A percentile compares a stretch with the other conserved stretches of the same genome.
Evolutionary conservation across 2,113 vertebrate species (phyloP).

Genomic region (Butorides virescens): DNA sequence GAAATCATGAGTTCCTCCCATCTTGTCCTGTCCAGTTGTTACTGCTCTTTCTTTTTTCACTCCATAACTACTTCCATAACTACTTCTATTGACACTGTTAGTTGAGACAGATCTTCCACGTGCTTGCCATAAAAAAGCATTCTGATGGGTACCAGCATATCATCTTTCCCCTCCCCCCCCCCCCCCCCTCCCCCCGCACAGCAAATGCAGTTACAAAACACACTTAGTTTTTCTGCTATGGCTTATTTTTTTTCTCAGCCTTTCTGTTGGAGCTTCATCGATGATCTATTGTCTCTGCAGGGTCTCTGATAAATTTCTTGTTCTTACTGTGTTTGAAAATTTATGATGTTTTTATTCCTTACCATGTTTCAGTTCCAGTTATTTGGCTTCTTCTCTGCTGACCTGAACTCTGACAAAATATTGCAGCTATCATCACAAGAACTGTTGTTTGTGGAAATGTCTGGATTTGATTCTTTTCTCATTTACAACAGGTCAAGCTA

Average conservation of each 20-base stretch:
- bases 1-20: not conserved
- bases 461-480: not conserved
- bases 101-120: not conserved
- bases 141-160: not conserved
- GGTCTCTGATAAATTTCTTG: not conserved
- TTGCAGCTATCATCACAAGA: not conserved
- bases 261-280: not conserved
- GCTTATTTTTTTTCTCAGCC: not conserved
- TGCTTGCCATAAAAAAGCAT: not conserved
- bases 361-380: not conserved
- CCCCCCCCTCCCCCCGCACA: too few relatives aligned
- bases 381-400: not conserved
- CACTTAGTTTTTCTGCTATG: not conserved
- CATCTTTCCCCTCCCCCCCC: not conserved
- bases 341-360: not conserved
- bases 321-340: not conserved
- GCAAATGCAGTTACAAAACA: not conserved
- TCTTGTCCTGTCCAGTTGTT: not conserved
- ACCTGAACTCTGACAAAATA: not conserved
- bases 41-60: not conserved
- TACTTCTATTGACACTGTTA: not conserved
- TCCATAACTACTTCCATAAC: fast-evolving
- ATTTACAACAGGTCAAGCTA: not conserved
- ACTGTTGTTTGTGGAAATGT: not conserved
- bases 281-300: not conserved